Evolutionary conservation across 2,888 invertebrate genomes (phyloP).

Genomic region (Alloscopus bannaensis): DNA sequence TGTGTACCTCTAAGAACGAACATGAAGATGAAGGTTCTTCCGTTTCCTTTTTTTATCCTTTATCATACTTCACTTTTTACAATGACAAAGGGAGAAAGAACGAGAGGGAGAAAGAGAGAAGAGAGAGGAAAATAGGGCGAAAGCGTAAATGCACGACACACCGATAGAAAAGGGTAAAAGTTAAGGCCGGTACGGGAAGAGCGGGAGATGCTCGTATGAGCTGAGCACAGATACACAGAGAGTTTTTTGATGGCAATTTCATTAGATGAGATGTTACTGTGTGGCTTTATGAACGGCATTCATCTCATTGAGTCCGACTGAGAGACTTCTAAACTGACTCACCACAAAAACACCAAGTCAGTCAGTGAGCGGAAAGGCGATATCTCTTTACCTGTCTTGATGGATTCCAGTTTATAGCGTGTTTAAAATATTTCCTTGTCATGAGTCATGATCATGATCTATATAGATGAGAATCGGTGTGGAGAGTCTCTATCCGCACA

Average conservation of each 20-base stretch:
- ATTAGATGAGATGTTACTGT: conserved; percentile 24
- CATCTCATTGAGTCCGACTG: conserved; percentile 24
- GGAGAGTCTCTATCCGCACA: conserved; percentile 53
- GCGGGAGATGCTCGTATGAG: not conserved
- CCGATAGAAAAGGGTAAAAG: conserved; percentile 14
- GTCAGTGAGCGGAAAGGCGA: conserved; percentile 46
- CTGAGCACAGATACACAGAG: conserved; percentile 4
- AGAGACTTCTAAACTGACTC: conserved; percentile 13
- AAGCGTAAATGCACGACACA: conserved; percentile 5
- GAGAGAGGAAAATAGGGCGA: not conserved
- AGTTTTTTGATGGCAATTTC: conserved; percentile 23
- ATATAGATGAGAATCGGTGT: conserved; percentile 59
- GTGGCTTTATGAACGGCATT: conserved; percentile 20
- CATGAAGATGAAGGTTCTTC: conserved; percentile 22
- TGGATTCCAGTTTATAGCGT: conserved; percentile 56
- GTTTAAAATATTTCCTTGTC: conserved; percentile 62
- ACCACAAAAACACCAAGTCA: conserved; percentile 24
- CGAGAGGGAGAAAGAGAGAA: not conserved
- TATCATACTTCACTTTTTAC: conserved; percentile 9
- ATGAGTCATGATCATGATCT: conserved; percentile 63
- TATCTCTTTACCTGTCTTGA: conserved; percentile 45
- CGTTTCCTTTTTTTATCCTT: conserved; percentile 19
- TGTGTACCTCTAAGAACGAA: not conserved
- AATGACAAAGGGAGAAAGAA: not conserved
- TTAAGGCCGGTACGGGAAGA: not conserved